Evolutionary conservation across 2,113 vertebrate species (phyloP).

Genomic region (Rattus rattus): DNA sequence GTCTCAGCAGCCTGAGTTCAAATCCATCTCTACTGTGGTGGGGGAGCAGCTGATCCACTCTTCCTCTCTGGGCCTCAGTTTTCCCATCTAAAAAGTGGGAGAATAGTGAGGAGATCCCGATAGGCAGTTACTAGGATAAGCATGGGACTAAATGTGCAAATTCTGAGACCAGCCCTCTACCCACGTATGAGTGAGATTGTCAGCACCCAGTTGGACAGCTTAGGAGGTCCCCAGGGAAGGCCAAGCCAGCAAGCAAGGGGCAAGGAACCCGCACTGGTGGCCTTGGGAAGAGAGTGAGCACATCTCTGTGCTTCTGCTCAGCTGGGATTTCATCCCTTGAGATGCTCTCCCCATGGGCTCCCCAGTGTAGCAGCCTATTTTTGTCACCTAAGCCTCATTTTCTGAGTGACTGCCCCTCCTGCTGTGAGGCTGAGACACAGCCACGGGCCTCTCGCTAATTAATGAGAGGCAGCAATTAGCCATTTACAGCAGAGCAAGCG

Average conservation of each 20-base stretch:
- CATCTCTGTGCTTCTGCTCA: not conserved
- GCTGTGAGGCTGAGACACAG: slow-evolving; percentile 74
- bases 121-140: not conserved
- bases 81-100: not conserved
- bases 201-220: not conserved
- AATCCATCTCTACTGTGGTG: not conserved
- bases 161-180: not conserved
- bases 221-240: not conserved
- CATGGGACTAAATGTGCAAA: not conserved
- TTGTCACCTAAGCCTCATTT: not conserved
- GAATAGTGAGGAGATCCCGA: not conserved
- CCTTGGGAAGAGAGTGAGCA: not conserved
- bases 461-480: slow-evolving; percentile 70
- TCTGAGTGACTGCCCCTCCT: slow-evolving; percentile 61
- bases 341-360: not conserved
- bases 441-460: slow-evolving; percentile 71
- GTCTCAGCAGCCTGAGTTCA: not conserved
- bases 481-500: slow-evolving; percentile 50
- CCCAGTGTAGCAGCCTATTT: not conserved
- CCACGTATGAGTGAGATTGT: not conserved
- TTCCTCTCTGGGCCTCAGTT: not conserved
- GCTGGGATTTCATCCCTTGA: not conserved
- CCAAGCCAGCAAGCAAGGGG: not conserved
- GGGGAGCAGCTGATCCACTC: not conserved
- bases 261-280: not conserved